phyloP scores from a whole-genome alignment of 2,797 vertebrate species.

The Microcaecilia unicolor region DNA sequence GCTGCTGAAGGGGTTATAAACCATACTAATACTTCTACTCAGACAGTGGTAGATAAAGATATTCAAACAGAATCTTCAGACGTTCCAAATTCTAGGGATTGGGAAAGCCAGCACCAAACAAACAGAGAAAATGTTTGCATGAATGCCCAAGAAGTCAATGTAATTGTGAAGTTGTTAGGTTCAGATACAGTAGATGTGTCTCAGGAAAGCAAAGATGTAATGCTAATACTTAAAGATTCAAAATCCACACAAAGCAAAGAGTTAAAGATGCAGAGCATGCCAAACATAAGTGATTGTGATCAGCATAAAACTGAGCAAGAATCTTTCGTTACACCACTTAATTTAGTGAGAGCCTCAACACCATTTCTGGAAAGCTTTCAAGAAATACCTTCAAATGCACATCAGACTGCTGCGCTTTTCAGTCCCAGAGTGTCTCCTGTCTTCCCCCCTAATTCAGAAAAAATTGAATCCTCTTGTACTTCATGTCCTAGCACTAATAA shows the following conservation, averaged over 20 bases:
- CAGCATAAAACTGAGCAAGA: conserved; percentile 23
- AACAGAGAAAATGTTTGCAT: conserved; percentile 6
- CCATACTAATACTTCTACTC: conserved; percentile 54
- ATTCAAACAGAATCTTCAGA: conserved; percentile 64
- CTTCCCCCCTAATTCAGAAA: conserved; percentile 13
- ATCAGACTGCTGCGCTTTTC: conserved; percentile 25
- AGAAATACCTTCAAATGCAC: conserved; percentile 1
- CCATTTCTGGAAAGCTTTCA: conserved; percentile 21
- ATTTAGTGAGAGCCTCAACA: conserved; percentile 9
- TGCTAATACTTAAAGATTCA: neutral
- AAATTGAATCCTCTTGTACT: conserved; percentile 20
- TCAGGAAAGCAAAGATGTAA: conserved; percentile 23
- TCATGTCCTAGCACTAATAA: conserved; percentile 14
- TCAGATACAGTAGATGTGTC: conserved; percentile 34
- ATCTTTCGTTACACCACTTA: conserved; percentile 17
- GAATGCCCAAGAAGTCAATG: conserved; percentile 49
- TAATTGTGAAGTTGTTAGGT: conserved; percentile 58
- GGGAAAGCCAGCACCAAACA: conserved; percentile 5
- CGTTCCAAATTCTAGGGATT: conserved; percentile 4
- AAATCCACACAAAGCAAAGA: conserved; percentile 4
- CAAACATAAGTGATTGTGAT: conserved; percentile 21
- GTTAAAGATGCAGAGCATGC: neutral
- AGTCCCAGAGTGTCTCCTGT: conserved; percentile 24
- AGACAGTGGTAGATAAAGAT: conserved; percentile 67
- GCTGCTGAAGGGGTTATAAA: conserved; percentile 16